These are phyloP conservation scores for Eupithecia tripunctaria DNA, from an alignment of 2,888 invertebrate genomes.

Conservation along the genomic window DNA sequence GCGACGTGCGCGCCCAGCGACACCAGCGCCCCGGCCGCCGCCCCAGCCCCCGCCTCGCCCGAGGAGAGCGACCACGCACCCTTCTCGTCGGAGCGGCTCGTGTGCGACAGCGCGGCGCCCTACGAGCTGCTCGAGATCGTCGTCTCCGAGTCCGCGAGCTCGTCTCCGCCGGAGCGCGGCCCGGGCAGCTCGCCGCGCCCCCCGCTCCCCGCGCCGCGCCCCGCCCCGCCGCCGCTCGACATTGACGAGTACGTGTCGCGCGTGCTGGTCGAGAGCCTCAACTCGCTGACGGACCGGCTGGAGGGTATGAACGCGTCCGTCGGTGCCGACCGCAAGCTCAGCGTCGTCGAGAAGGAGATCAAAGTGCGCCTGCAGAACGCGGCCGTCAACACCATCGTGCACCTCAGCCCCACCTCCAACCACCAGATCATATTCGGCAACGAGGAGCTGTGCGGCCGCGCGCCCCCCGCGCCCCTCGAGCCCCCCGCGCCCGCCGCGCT, in stretches of 20 bases:
- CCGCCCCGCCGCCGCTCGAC: constrained; percentile 53
- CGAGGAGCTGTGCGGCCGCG: constrained; percentile 64
- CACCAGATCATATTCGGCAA: constrained; percentile 80
- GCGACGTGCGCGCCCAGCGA: constrained; percentile 49
- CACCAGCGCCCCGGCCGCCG: constrained; percentile 42
- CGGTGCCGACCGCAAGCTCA: constrained; percentile 69
- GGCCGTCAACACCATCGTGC: constrained; percentile 79
- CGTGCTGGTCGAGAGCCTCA: constrained; percentile 80
- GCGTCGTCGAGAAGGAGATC: constrained; percentile 80
- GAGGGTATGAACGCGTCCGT: constrained; percentile 75
- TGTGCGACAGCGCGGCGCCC: constrained; percentile 49
- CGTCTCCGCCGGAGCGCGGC: constrained; percentile 42
- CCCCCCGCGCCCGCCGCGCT: constrained; percentile 43
- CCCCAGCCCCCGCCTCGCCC: constrained; percentile 42
- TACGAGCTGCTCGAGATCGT: constrained; percentile 76
- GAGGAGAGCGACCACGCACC: constrained; percentile 52
- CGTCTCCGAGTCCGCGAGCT: constrained; percentile 71
- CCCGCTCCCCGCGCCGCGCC: background rate
- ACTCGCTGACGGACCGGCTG: constrained; percentile 77
- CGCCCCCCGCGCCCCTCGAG: constrained; percentile 44
- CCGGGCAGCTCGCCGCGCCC: constrained; percentile 32
- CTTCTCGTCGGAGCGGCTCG: constrained; percentile 55
- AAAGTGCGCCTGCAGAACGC: constrained; percentile 80
- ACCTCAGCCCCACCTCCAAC: constrained; percentile 78
- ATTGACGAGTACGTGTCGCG: constrained; percentile 82